Base-by-base conservation (phyloP, 2,113 vertebrate species). In the Hystrix cristata region DNA sequence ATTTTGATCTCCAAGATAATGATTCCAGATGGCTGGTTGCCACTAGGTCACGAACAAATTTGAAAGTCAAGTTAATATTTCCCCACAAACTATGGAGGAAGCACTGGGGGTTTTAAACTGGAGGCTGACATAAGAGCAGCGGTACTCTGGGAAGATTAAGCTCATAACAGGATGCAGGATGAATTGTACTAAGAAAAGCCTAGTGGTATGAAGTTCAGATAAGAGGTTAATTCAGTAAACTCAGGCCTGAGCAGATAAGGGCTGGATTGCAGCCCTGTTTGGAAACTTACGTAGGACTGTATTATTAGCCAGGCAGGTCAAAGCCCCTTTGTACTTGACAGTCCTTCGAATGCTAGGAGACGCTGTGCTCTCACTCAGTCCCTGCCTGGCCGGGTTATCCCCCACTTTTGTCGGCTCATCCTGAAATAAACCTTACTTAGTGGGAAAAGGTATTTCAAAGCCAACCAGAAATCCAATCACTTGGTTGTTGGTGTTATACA, bases 171-270 rank as follows among this genome's bases (percentile, higher is more conserved):
- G 80, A 95, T 87, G 92, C 87, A 87, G 87, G 38, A 87, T 80
- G 79, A 82, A 91, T 29, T 90, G 93, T 67, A 88, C 95, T 95
- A 91, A 95, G 93, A 95, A 97, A 96, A 96, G 95, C 96, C 96
- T 78, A 79, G 94, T 95, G 97, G 86, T 91, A 93, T 72, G 94
- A 95, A 89, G 95, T 96, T 97, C 95, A 96, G 91, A 97, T 95
- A 97, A 95, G 94, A 98, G 94, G 94, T 97, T 96, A 97, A 95
- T 95, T 95, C 94, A 95, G 67, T 91, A 91, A 87, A 90, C 51
- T 31, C 87, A 59, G 95, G 90, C 74, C 95, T 90, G 27, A 87
- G 93, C 62, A 89, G 95, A 96, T 97, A 93, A 78, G 51, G 64
- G 53, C 91, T 87, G 53, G 71, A 87, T 64, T 60, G 65, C 34